Evolutionary conservation across 2,888 invertebrate genomes (phyloP).

Genomic region (Agrochola lota): DNA sequence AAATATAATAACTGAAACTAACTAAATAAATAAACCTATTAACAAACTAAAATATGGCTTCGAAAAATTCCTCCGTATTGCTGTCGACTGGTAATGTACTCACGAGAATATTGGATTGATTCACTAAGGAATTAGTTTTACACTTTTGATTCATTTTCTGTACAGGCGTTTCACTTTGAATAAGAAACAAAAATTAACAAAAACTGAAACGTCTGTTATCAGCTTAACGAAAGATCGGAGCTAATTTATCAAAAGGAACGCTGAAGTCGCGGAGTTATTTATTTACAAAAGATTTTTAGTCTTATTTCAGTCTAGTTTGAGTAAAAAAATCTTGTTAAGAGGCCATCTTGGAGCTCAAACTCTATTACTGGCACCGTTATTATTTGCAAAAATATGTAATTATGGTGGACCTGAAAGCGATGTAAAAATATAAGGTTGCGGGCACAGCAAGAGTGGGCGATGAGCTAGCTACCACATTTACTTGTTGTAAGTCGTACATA

Average conservation of each 20-base stretch:
- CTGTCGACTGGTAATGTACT: too few species aligned
- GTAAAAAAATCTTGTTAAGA: constrained; percentile 14
- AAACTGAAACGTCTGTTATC: background rate
- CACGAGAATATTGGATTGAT: too few species aligned
- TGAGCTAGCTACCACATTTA: background rate
- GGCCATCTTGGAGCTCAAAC: constrained; percentile 23
- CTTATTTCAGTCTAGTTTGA: background rate
- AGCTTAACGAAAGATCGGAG: background rate
- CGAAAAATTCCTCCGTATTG: too few species aligned
- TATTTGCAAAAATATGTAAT: constrained; percentile 50
- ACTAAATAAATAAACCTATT: too few species aligned
- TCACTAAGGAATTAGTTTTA: background rate
- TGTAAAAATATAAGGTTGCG: constrained; percentile 17
- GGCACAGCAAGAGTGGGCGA: background rate
- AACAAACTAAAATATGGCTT: too few species aligned
- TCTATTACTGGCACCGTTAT: constrained; percentile 32
- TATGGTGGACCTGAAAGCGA: constrained; percentile 8
- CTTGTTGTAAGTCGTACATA: background rate
- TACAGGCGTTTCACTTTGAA: too few species aligned
- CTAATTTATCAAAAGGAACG: constrained; percentile 41
- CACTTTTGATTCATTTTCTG: background rate
- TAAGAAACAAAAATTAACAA: background rate
- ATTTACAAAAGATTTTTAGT: constrained; percentile 12
- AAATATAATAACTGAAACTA: too few species aligned
- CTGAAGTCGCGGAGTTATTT: constrained; percentile 8